These are phyloP conservation scores for Drosophila ironensis DNA, from an alignment of 1,140 invertebrate species.

Conservation along the genomic window DNA sequence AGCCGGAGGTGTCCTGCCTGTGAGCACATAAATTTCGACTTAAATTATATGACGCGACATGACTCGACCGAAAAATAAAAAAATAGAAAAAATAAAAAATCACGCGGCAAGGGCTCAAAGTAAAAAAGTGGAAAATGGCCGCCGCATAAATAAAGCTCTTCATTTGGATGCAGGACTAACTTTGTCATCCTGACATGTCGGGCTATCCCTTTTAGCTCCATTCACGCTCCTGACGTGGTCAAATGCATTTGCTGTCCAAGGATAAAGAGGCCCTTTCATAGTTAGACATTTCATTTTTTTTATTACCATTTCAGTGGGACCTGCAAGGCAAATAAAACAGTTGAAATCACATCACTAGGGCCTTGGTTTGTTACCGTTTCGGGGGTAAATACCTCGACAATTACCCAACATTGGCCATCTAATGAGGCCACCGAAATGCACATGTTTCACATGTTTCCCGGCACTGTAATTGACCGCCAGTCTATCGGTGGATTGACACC, in stretches of 20 bases:
- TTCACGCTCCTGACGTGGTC: slow-evolving; percentile 53
- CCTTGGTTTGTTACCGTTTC: too few relatives aligned
- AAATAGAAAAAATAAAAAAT: background rate
- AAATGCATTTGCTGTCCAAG: slow-evolving; percentile 67
- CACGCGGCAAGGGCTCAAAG: too few relatives aligned
- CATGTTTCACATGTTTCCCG: background rate
- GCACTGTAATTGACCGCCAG: slow-evolving; percentile 3
- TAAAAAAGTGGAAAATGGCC: slow-evolving; percentile 12
- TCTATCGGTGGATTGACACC: background rate
- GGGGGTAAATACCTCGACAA: background rate
- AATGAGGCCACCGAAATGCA: slow-evolving; percentile 3
- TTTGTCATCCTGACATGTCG: slow-evolving; percentile 3
- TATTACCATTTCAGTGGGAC: too few relatives aligned
- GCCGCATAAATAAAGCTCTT: slow-evolving; percentile 58
- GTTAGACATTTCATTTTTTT: too few relatives aligned
- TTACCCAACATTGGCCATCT: background rate
- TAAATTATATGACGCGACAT: slow-evolving; percentile 40
- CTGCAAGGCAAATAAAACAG: too few relatives aligned
- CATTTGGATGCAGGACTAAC: slow-evolving; percentile 56
- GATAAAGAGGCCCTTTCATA: slow-evolving; percentile 5
- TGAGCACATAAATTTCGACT: slow-evolving; percentile 44
- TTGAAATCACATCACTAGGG: too few relatives aligned
- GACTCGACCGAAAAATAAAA: background rate
- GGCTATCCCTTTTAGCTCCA: background rate
- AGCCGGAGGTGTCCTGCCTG: background rate